Evolutionary conservation across 2,888 invertebrate genomes (phyloP), one percentile per base, ranked within the genome.

Genomic region (Cosmopolites sordidus): DNA sequence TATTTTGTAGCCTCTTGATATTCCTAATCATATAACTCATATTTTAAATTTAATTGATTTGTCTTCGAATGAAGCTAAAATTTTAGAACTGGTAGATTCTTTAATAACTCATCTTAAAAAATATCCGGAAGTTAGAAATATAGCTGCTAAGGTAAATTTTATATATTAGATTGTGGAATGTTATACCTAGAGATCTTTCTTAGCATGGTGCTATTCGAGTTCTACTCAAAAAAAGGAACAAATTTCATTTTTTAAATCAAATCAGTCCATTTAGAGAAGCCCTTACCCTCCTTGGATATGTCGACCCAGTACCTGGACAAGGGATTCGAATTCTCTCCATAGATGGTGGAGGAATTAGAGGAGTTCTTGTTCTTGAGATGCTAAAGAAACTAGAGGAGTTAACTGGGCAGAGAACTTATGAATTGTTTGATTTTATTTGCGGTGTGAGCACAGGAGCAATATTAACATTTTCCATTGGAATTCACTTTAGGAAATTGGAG

Each of bases 281-380:
- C 56, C 71, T 86, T 69, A 82, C 88, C 1, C 72, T 90, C 54
- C 71, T 91, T 60, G 92, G 92, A 0, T 79, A 87, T 69, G 71
- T 79, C 0, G 82, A 82, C 42, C 84, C 89, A 3, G 77, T 87
- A 2, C 79, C 79, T 49, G 83, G 84, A 1, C 78, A 78, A 18
- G 93, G 93, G 1, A 85, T 93, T 43, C 78, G 87, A 67, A 82
- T 95, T 51, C 77, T 95, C 43, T 78, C 89, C 0, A 87, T 95
- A 63, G 94, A 95, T 75, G 95, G 95, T 2, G 94, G 95, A 38
- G 94, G 94, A 43, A 86, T 90, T 56, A 80, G 92, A 56, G 93
- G 93, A n/a, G 78, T 94, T 57, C 78, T 92, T 58, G 89, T 91
- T 3, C 81, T 95, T 56, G 88, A 92, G 74, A 83, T 92, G 71